phyloP scores from a whole-genome alignment of 2,888 invertebrate species.

The Petrolisthes manimaculis region DNA sequence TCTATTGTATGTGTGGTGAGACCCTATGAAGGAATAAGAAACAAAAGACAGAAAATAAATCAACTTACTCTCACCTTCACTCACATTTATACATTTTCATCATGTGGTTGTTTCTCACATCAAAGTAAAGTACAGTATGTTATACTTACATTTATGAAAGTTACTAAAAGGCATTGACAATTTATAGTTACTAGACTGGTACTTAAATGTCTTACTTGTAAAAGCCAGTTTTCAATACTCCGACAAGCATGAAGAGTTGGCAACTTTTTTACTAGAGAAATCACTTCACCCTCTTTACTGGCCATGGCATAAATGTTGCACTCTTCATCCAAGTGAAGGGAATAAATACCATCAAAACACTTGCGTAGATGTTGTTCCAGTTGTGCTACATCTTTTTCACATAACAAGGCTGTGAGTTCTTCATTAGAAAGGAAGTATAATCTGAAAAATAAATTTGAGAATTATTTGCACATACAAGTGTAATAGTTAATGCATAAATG shows the following conservation, averaged over 20 bases:
- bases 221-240: slow-evolving; percentile 84
- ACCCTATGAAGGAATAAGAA: too few species aligned
- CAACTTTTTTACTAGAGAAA: slow-evolving; percentile 77
- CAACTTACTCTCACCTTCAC: not conserved
- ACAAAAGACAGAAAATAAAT: too few species aligned
- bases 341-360: slow-evolving; percentile 84
- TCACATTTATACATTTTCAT: too few species aligned
- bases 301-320: slow-evolving; percentile 81
- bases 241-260: slow-evolving; percentile 74
- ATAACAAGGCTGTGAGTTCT: slow-evolving; percentile 83
- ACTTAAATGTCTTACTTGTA: slow-evolving; percentile 69
- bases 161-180: not conserved
- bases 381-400: slow-evolving; percentile 81
- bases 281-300: slow-evolving; percentile 82
- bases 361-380: slow-evolving; percentile 87
- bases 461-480: not conserved
- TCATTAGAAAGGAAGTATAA: slow-evolving; percentile 82
- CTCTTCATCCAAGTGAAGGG: slow-evolving; percentile 79
- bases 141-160: not conserved
- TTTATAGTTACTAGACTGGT: too few species aligned
- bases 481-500: not conserved
- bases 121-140: not conserved
- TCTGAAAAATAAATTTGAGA: slow-evolving; percentile 17
- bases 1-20: too few species aligned
- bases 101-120: not conserved